Percentiles rank a stretch among this genome's conserved stretches.
These are phyloP conservation scores for Collichthys lucidus DNA, from an alignment of 2,113 vertebrate genomes.

Conservation along the genomic window DNA sequence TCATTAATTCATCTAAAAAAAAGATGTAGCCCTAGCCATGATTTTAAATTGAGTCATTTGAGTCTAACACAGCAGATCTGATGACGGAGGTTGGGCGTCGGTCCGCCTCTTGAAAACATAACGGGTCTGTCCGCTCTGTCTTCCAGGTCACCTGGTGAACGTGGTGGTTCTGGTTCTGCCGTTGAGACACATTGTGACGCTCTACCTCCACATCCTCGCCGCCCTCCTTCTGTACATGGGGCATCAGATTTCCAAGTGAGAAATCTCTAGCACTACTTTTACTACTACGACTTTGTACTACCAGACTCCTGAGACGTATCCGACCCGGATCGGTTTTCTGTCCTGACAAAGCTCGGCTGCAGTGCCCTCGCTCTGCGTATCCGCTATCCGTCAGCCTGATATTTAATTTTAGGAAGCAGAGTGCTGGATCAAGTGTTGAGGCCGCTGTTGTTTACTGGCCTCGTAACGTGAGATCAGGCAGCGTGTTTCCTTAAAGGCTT, in stretches of 20 bases:
- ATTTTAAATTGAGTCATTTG: neutral
- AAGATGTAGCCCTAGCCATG: neutral
- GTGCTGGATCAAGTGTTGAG: neutral
- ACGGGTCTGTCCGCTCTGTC: neutral
- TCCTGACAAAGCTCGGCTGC: neutral
- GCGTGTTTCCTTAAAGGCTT: neutral
- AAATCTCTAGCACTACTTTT: neutral
- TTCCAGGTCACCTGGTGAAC: slow-evolving; percentile 86
- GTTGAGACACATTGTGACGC: slow-evolving; percentile 85
- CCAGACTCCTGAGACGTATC: neutral
- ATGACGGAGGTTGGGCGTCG: too few relatives aligned
- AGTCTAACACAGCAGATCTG: neutral
- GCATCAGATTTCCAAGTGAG: slow-evolving; percentile 88
- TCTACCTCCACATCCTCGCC: slow-evolving; percentile 88
- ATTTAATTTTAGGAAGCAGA: neutral
- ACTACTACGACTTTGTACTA: neutral
- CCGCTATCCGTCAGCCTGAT: slow-evolving; percentile 7
- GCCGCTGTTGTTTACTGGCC: neutral
- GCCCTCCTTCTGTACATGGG: slow-evolving; percentile 85
- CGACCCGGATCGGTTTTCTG: slow-evolving; percentile 1
- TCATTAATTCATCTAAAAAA: too few relatives aligned
- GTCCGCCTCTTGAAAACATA: neutral
- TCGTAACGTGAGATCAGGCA: neutral
- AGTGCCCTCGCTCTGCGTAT: neutral
- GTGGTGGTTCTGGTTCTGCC: slow-evolving; percentile 85